These are phyloP conservation scores for Pheosia gnoma DNA, from an alignment of 2,888 invertebrate genomes.

Conservation along the genomic window DNA sequence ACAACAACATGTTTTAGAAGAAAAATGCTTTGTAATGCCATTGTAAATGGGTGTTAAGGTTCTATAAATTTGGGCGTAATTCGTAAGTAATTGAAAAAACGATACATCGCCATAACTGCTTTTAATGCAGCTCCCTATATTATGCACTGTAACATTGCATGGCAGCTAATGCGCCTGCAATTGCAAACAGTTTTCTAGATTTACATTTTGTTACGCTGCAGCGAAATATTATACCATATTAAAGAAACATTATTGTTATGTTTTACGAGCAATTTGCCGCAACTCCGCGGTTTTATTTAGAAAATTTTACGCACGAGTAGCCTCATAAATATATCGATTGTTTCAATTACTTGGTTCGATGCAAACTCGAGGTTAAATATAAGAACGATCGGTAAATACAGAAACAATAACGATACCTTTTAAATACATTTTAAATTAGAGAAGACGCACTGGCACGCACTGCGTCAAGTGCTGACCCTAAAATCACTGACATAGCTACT, in stretches of 20 bases:
- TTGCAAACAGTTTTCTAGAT: slow-evolving; percentile 4
- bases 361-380: slow-evolving; percentile 1
- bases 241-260: slow-evolving; percentile 29
- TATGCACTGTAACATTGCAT: not conserved
- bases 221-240: slow-evolving; percentile 5
- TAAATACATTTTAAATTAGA: too few relatives aligned
- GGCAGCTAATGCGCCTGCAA: not conserved
- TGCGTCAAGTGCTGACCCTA: too few relatives aligned
- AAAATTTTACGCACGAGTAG: slow-evolving; percentile 42
- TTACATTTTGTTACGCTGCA: slow-evolving; percentile 1
- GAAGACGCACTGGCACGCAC: too few relatives aligned
- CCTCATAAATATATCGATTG: slow-evolving; percentile 34
- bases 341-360: slow-evolving; percentile 46
- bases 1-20: too few relatives aligned
- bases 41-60: too few relatives aligned
- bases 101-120: too few relatives aligned
- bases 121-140: not conserved
- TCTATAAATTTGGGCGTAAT: too few relatives aligned
- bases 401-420: too few relatives aligned
- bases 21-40: too few relatives aligned
- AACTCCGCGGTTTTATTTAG: slow-evolving; percentile 27
- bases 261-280: slow-evolving; percentile 33
- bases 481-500: too few relatives aligned
- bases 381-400: not conserved
- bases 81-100: too few relatives aligned